Conservation (phyloP, 2,888 invertebrate species). For the Cataglyphis cursor region DNA sequence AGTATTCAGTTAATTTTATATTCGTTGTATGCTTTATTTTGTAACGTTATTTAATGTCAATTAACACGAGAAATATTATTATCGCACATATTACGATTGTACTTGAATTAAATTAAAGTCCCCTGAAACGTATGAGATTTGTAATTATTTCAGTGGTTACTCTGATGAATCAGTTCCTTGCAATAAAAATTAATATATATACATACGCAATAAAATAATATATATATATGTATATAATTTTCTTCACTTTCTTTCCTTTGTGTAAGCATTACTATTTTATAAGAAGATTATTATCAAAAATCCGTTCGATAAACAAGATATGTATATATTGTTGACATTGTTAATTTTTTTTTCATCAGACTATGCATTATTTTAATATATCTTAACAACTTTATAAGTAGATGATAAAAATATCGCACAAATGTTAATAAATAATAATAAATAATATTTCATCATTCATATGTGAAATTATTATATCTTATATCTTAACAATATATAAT, state of each 20-base stretch:
- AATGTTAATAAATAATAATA: background rate
- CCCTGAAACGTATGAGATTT: background rate
- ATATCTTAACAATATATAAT: background rate
- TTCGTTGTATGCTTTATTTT: constrained; percentile 41
- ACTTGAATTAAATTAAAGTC: constrained; percentile 51
- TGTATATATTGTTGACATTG: background rate
- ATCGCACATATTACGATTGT: constrained; percentile 46
- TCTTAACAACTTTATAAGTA: background rate
- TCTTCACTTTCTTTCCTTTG: background rate
- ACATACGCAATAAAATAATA: background rate
- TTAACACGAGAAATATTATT: constrained; percentile 49
- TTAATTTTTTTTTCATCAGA: background rate
- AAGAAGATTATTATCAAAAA: background rate
- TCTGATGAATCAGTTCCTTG: constrained; percentile 6
- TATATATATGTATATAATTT: background rate
- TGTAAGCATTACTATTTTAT: background rate
- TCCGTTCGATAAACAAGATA: background rate
- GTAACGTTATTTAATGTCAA: constrained; percentile 39
- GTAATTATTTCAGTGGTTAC: background rate
- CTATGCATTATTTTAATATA: background rate
- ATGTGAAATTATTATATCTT: background rate
- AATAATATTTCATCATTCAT: background rate
- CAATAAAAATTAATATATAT: background rate
- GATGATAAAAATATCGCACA: background rate
- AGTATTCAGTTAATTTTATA: constrained; percentile 50